phyloP scores from a whole-genome alignment of 2,888 invertebrate species.

The Ormyrus nitidulus region DNA sequence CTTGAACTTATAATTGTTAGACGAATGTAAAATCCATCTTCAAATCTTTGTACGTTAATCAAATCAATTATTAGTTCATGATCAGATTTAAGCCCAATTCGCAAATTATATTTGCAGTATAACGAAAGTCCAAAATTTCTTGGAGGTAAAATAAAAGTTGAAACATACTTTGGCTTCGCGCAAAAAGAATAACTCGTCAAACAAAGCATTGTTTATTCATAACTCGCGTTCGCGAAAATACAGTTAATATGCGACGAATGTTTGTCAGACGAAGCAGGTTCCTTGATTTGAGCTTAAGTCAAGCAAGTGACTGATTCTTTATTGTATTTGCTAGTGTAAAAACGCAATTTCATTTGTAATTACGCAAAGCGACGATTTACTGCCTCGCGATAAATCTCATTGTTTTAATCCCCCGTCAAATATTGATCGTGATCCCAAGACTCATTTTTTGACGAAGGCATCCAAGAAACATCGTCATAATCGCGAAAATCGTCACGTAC shows the following conservation, averaged over 20 bases:
- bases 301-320: background rate
- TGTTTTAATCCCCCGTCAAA: conserved; percentile 8
- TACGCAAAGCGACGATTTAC: conserved; percentile 14
- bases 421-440: background rate
- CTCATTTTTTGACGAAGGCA: background rate
- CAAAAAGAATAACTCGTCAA: too few relatives aligned
- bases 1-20: too few relatives aligned
- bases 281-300: too few relatives aligned
- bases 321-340: background rate
- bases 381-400: conserved; percentile 4
- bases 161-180: too few relatives aligned
- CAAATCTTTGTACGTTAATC: too few relatives aligned
- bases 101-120: too few relatives aligned
- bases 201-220: background rate
- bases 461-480: background rate
- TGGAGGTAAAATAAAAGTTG: too few relatives aligned
- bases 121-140: too few relatives aligned
- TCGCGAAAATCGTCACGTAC: background rate
- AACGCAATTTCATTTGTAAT: conserved; percentile 3
- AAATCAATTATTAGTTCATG: too few relatives aligned
- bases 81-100: too few relatives aligned
- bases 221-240: background rate
- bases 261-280: too few relatives aligned
- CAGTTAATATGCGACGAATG: background rate
- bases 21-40: too few relatives aligned